These are phyloP conservation scores for Bradypus variegatus DNA, from an alignment of 2,797 vertebrate species.

Conservation along the genomic window DNA sequence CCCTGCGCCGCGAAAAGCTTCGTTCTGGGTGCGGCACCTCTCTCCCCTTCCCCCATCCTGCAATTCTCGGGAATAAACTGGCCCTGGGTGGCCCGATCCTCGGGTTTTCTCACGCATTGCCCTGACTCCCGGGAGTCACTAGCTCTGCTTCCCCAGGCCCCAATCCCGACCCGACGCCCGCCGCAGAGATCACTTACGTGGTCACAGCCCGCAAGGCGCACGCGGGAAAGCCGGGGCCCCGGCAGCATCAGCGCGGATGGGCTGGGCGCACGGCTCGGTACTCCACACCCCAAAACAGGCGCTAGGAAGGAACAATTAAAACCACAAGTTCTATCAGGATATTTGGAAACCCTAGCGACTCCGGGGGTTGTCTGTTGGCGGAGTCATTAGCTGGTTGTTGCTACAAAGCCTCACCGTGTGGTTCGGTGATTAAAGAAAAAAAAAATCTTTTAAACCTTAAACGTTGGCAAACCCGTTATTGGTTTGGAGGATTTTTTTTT, in stretches of 20 bases:
- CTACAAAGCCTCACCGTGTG: constrained; percentile 53
- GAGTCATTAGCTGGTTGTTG: constrained; percentile 48
- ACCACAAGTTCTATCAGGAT: constrained; percentile 53
- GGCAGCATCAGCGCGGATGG: constrained; percentile 27
- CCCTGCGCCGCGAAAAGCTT: not conserved
- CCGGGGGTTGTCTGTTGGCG: constrained; percentile 43
- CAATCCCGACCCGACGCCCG: constrained; percentile 15
- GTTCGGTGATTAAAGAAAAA: constrained; percentile 48
- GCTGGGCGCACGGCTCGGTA: not conserved
- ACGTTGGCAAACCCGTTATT: constrained; percentile 52
- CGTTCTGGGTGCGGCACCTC: not conserved
- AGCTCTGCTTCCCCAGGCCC: not conserved
- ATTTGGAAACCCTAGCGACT: constrained; percentile 43
- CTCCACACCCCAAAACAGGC: constrained; percentile 53
- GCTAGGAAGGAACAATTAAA: constrained; percentile 68
- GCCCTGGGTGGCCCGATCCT: not conserved
- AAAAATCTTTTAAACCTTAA: not conserved
- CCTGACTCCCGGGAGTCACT: not conserved
- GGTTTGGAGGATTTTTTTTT: constrained; percentile 35
- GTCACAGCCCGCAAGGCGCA: constrained; percentile 41
- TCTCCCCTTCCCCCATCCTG: not conserved
- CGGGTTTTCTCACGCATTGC: not conserved
- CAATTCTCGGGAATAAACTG: constrained; percentile 4
- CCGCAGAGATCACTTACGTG: constrained; percentile 64
- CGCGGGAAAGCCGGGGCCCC: constrained; percentile 36